Evolutionary conservation across 2,113 vertebrate genomes (phyloP).

Genomic region (Raphicerus campestris): DNA sequence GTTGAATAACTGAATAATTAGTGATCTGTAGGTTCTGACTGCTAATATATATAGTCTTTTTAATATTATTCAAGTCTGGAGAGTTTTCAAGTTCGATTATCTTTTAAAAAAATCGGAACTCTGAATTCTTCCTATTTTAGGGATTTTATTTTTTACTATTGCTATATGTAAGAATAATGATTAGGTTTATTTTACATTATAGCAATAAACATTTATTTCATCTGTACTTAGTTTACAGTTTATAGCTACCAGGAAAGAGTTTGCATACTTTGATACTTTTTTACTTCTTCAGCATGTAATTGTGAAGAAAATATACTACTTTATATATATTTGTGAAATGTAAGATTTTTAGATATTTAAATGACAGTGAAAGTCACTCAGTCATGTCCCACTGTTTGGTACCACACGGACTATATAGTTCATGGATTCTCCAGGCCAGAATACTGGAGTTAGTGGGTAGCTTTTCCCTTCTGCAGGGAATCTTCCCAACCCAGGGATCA

Average conservation of each 20-base stretch:
- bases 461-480: not conserved
- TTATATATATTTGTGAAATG: not conserved
- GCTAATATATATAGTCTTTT: not conserved
- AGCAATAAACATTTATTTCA: not conserved
- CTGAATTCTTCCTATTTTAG: not conserved
- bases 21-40: not conserved
- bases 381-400: not conserved
- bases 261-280: not conserved
- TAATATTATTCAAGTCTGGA: not conserved
- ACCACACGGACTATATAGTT: not conserved
- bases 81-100: not conserved
- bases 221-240: not conserved
- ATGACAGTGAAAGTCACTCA: not conserved
- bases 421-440: not conserved
- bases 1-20: too few species aligned
- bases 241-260: not conserved
- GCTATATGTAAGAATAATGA: not conserved
- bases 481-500: not conserved
- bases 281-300: not conserved
- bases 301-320: not conserved
- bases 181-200: not conserved
- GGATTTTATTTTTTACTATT: not conserved
- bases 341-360: not conserved
- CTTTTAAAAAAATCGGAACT: not conserved
- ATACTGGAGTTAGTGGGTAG: not conserved